These are phyloP conservation scores for Pteromalus puparum DNA, from an alignment of 1,140 invertebrate species.

Conservation along the genomic window DNA sequence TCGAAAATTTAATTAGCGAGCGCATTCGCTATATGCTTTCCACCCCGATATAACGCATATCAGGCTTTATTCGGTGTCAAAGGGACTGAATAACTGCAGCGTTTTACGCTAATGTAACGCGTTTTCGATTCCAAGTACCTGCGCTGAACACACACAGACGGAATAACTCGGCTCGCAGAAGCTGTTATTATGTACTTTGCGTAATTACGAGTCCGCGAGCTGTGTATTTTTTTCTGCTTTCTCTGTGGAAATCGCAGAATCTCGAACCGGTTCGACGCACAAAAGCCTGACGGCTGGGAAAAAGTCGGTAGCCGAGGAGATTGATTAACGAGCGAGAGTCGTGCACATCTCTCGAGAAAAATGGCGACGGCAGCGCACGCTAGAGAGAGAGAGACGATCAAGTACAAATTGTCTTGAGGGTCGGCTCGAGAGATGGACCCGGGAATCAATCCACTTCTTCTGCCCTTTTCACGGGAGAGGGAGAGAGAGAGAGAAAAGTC, in stretches of 20 bases:
- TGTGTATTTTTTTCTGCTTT: no score
- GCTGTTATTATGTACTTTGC: no score
- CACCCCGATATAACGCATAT: no score
- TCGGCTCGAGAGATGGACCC: slow-evolving; percentile 3
- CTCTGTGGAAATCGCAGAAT: neutral
- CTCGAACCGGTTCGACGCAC: neutral
- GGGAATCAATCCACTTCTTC: slow-evolving; percentile 34
- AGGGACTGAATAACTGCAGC: neutral
- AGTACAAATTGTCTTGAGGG: slow-evolving; percentile 40
- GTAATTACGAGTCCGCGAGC: no score
- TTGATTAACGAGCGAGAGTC: slow-evolving; percentile 9
- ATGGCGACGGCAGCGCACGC: neutral
- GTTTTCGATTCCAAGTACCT: neutral
- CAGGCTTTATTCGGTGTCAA: neutral
- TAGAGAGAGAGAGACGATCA: neutral
- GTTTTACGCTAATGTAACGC: neutral
- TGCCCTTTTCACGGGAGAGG: neutral
- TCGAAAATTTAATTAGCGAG: no score
- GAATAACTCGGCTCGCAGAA: no score
- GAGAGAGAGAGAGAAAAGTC: neutral
- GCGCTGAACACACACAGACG: no score
- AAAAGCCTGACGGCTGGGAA: neutral
- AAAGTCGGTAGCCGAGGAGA: neutral
- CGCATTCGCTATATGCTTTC: no score
- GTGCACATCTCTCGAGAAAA: slow-evolving; percentile 13